These are phyloP conservation scores for Lepisosteus oculatus DNA, from an alignment of 2,113 vertebrate species.

Conservation along the genomic window DNA sequence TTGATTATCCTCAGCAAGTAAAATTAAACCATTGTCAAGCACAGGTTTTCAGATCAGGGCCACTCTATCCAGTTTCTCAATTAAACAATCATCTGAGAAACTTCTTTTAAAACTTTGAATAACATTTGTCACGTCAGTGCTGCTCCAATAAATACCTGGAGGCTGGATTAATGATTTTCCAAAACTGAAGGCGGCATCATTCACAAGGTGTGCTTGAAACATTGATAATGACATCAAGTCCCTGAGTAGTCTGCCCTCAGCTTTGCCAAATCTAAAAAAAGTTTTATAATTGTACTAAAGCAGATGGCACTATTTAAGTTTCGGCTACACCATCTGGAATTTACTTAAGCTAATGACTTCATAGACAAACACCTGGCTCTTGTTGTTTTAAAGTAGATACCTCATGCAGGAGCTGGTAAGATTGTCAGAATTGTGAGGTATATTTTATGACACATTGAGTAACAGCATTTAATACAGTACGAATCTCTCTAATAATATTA, in stretches of 20 bases:
- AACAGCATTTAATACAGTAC: no score
- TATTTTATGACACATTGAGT: not conserved
- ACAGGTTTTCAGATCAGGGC: no score
- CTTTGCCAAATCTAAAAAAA: conserved; percentile 58
- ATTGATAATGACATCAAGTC: conserved; percentile 72
- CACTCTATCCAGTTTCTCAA: no score
- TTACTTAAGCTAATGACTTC: conserved; percentile 74
- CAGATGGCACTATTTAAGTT: conserved; percentile 76
- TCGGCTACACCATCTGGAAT: conserved; percentile 67
- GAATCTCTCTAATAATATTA: not conserved
- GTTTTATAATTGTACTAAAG: conserved; percentile 66
- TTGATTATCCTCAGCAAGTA: no score
- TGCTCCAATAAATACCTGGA: no score
- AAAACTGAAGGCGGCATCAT: conserved; percentile 31
- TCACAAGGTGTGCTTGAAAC: conserved; percentile 66
- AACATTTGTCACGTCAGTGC: no score
- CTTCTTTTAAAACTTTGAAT: no score
- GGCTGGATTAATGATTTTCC: no score
- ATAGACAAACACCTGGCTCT: conserved; percentile 64
- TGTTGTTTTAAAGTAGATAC: conserved; percentile 57
- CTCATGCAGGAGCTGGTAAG: not conserved
- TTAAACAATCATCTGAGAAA: no score
- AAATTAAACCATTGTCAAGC: no score
- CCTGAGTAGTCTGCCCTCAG: conserved; percentile 50
- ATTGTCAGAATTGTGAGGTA: not conserved